Evolutionary conservation across 2,888 invertebrate species (phyloP).

Genomic region (Cataglyphis altisquamis): DNA sequence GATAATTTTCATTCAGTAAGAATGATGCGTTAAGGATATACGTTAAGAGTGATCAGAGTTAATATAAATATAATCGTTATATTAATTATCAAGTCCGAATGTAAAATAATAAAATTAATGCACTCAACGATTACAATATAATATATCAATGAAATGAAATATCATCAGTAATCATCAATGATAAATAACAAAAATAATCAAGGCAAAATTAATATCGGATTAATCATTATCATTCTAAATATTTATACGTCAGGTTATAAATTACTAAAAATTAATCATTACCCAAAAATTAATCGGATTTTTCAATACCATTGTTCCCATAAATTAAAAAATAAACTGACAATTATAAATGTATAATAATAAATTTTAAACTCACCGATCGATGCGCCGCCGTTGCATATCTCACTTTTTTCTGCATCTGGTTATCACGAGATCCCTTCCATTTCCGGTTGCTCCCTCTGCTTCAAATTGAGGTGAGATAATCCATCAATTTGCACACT

Average conservation of each 20-base stretch:
- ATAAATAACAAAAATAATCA: not conserved
- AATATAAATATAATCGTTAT: not conserved
- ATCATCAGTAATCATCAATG: not conserved
- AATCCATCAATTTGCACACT: not conserved
- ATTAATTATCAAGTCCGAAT: not conserved
- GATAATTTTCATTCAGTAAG: not conserved
- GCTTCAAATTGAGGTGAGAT: not conserved
- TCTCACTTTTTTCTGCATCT: not conserved
- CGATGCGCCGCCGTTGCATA: not conserved
- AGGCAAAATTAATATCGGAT: not conserved
- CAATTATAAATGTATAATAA: not conserved
- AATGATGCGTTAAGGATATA: not conserved
- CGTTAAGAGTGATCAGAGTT: not conserved
- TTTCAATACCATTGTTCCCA: not conserved
- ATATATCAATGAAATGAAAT: not conserved
- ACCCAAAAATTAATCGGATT: not conserved
- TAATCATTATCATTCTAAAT: not conserved
- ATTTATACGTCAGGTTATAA: not conserved
- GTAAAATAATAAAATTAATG: not conserved
- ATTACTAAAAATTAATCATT: not conserved
- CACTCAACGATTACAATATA: not conserved
- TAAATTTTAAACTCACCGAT: not conserved
- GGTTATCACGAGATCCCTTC: not conserved
- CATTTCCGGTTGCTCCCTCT: not conserved
- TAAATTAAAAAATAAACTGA: not conserved